Percentiles rank a stretch among this genome's conserved stretches.
These are phyloP conservation scores for Helobdella robusta DNA, from an alignment of 2,888 invertebrate species.

Conservation along the genomic window DNA sequence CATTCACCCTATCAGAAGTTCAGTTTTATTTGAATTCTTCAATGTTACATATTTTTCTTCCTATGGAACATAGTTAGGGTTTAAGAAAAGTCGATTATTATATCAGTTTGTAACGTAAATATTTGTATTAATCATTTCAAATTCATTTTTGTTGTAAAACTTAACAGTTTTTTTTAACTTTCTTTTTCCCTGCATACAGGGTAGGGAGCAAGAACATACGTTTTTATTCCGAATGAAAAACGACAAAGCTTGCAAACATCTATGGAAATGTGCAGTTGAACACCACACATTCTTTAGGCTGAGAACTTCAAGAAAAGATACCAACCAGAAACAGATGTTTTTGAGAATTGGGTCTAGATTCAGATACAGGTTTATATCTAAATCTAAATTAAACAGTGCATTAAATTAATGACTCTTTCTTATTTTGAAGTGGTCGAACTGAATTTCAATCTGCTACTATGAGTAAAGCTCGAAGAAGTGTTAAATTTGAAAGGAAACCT, in stretches of 20 bases:
- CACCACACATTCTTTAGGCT: constrained; percentile 98
- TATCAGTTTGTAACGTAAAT: no score
- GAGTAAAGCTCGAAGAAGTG: constrained; percentile 78
- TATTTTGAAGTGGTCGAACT: constrained; percentile 70
- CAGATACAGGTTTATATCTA: constrained; percentile 59
- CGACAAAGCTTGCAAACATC: constrained; percentile 95
- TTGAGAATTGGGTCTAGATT: constrained; percentile 97
- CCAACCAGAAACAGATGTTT: constrained; percentile 67
- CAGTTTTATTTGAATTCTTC: no score
- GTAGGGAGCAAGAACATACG: constrained; percentile 82
- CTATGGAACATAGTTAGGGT: no score
- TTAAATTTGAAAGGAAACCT: constrained; percentile 89
- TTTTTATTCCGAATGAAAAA: constrained; percentile 90
- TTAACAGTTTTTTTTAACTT: background rate
- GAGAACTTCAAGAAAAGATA: constrained; percentile 39
- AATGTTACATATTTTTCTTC: no score
- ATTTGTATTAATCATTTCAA: no score
- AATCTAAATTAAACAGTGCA: background rate
- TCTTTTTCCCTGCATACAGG: constrained; percentile 11
- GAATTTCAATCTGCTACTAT: constrained; percentile 92
- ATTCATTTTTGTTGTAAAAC: no score
- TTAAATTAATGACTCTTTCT: no score
- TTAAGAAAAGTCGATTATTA: background rate
- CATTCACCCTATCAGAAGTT: no score
- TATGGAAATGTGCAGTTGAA: constrained; percentile 99